Conservation (phyloP, 2,797 vertebrate genomes). For the Remorina albescens region DNA sequence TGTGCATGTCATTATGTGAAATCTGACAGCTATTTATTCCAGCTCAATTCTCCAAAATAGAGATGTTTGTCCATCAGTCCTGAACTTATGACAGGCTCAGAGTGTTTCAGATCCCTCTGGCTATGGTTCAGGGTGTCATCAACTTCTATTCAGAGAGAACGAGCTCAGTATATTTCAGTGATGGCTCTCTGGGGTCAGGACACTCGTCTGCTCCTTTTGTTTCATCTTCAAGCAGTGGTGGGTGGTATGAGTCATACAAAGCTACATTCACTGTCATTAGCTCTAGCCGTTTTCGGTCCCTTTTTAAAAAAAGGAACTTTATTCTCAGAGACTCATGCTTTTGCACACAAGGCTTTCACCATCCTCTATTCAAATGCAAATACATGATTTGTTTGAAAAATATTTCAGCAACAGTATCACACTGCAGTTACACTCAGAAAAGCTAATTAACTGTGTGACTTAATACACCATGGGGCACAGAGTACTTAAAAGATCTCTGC, state of each 20-base stretch:
- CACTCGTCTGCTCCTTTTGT: conserved; percentile 65
- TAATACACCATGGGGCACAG: conserved; percentile 12
- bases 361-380: conserved; percentile 50
- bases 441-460: conserved; percentile 29
- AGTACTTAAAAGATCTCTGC: conserved; percentile 28
- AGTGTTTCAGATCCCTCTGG: conserved; percentile 39
- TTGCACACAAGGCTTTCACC: conserved; percentile 7
- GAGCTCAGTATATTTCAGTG: conserved; percentile 47
- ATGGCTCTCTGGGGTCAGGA: conserved; percentile 63
- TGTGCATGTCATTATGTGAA: no score
- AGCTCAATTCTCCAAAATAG: conserved; percentile 16
- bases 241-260: conserved; percentile 65
- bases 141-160: conserved; percentile 43
- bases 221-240: conserved; percentile 55
- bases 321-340: conserved; percentile 24
- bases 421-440: conserved; percentile 23
- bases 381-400: conserved; percentile 28
- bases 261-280: conserved; percentile 47
- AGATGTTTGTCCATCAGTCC: conserved; percentile 38
- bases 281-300: conserved; percentile 22
- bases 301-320: not conserved
- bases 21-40: no score
- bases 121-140: conserved; percentile 49
- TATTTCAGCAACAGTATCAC: conserved; percentile 19
- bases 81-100: conserved; percentile 37